Base-by-base conservation (phyloP, 2,797 vertebrate genomes). In the Rhodeus uyekii region DNA sequence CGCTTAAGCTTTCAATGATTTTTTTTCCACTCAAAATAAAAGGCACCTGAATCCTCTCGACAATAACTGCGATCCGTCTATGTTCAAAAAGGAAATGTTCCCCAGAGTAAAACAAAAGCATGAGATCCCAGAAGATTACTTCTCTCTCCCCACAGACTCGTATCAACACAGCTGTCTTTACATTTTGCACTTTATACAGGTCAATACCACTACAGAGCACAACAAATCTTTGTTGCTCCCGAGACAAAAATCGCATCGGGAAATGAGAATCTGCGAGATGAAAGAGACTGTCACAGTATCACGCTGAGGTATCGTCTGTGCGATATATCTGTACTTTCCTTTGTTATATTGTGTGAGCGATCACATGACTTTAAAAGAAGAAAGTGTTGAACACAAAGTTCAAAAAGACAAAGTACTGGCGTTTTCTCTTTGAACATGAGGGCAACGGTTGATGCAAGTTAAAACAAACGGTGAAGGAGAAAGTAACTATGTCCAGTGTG, bases 21-120 rank as follows among this genome's bases (percentile, higher is more conserved):
- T 61, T 73, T 73, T 81, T 29, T 38, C 8, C 46, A 39, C 60
- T 61, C 5, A 7, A 48, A 76, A 76, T 68, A 69, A 82, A 82
- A 82, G 50, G 39, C 65, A 76, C 16, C 63, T 13, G 60, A 82
- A 82, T 82, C 74, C 73, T 76, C 73, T 36, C 44, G 39, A 76
- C 64, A 69, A 68, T 69, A 71, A 69, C n/a, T 27, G 72, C 50
- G 38, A 75, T 80, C 48, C 18, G 34, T 68, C 78, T 36, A 46
- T 42, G 63, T 60, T 76, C 73, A 82, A 60, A 80, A 68, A 76
- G 72, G 75, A 84, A 80, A 76, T 9, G 72, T 63, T 84, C 83
- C 83, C 77, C 46, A 38, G 77, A 75, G 83, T 60, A 67, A 73
- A 75, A 75, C 60, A 67, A 74, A 75, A 58, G 58, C 50, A 18